phyloP scores from a whole-genome alignment of 1,140 invertebrate genomes.

The Sinonovacula constricta region DNA sequence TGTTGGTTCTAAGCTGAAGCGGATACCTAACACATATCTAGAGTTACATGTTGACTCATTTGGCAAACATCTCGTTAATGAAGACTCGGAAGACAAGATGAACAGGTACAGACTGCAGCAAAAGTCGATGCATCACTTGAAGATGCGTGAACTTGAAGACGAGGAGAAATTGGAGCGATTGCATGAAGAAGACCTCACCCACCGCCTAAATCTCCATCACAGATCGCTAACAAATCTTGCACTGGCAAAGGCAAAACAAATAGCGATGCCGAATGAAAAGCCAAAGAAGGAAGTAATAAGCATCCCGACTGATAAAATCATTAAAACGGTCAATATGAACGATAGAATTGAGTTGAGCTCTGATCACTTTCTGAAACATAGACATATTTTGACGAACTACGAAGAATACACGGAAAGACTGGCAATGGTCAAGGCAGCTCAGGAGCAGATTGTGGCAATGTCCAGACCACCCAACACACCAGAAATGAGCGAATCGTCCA shows the following conservation, averaged over 20 bases:
- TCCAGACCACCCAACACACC: neutral
- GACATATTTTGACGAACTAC: constrained; percentile 18
- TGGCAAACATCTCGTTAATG: constrained; percentile 28
- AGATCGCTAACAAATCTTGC: neutral
- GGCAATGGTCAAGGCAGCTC: constrained; percentile 1
- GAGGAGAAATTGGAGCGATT: neutral
- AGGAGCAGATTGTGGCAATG: neutral
- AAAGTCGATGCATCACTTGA: constrained; percentile 46
- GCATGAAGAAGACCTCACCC: constrained; percentile 21
- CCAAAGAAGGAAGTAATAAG: constrained; percentile 3
- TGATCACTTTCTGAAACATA: constrained; percentile 5
- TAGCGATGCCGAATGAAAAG: neutral
- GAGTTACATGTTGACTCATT: constrained; percentile 48
- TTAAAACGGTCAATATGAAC: constrained; percentile 44
- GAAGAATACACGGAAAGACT: constrained; percentile 33
- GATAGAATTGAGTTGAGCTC: constrained; percentile 8
- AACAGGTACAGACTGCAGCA: constrained; percentile 42
- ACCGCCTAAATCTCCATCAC: neutral
- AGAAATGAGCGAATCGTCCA: neutral
- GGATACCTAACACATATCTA: constrained; percentile 45
- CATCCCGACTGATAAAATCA: constrained; percentile 1
- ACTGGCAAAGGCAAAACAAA: neutral
- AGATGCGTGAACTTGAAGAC: constrained; percentile 21
- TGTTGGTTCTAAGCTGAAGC: constrained; percentile 8
- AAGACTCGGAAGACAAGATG: constrained; percentile 23